Evolutionary conservation across 2,888 invertebrate genomes (phyloP).

Genomic region (Chalcis sispes): DNA sequence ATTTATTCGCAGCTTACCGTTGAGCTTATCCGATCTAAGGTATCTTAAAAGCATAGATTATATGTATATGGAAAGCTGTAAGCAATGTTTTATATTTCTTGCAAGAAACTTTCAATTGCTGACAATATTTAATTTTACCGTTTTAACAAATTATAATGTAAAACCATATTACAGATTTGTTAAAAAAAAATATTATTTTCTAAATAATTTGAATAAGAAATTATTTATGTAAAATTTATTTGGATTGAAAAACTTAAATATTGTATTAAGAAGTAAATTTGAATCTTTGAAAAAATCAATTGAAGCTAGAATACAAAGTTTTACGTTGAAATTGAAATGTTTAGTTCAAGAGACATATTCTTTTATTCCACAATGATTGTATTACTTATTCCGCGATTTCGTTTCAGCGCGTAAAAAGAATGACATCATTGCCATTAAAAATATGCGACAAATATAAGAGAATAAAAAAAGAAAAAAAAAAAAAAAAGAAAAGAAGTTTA

Average conservation of each 20-base stretch:
- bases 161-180: not conserved
- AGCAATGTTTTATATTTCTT: conserved; percentile 31
- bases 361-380: conserved; percentile 1
- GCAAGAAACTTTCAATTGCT: conserved; percentile 5
- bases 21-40: conserved; percentile 36
- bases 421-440: not conserved
- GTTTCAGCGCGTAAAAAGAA: not conserved
- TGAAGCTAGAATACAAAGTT: not conserved
- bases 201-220: conserved; percentile 2
- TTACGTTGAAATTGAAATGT: conserved; percentile 16
- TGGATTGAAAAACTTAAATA: not conserved
- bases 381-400: conserved; percentile 12
- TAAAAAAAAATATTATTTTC: too few relatives aligned
- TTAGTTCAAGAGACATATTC: not conserved
- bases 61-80: not conserved
- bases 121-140: not conserved
- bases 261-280: not conserved
- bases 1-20: conserved; percentile 11
- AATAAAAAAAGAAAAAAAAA: not conserved
- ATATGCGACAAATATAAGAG: not conserved
- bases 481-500: not conserved
- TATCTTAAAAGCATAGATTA: conserved; percentile 21
- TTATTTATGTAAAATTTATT: conserved; percentile 8
- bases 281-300: not conserved
- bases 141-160: not conserved